These are phyloP conservation scores for Dolichallabes microphthalmus DNA, from an alignment of 2,113 vertebrate genomes.

Conservation along the genomic window DNA sequence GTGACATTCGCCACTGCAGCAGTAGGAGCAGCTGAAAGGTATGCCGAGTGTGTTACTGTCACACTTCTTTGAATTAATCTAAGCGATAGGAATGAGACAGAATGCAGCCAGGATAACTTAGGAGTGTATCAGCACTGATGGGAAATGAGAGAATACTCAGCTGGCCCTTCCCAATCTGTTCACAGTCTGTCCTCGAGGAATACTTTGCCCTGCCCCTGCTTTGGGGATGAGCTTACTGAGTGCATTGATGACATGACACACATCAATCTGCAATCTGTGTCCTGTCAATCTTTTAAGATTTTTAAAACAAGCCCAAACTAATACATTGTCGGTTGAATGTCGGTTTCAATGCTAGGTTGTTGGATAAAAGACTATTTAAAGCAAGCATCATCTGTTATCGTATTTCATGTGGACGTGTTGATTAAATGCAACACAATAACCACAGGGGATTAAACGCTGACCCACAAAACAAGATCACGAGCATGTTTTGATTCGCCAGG, in stretches of 20 bases:
- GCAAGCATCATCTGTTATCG: neutral
- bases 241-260: conserved; percentile 30
- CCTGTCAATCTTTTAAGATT: neutral
- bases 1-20: conserved; percentile 18
- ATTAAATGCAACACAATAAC: conserved; percentile 19
- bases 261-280: neutral
- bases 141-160: conserved; percentile 57
- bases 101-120: conserved; percentile 17
- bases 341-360: neutral
- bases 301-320: neutral
- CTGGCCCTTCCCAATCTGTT: conserved; percentile 70
- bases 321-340: neutral
- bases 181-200: conserved; percentile 59
- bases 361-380: neutral
- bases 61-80: conserved; percentile 38
- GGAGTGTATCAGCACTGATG: conserved; percentile 12
- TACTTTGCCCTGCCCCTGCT: conserved; percentile 56
- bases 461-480: conserved; percentile 18
- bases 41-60: conserved; percentile 38
- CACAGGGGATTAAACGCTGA: neutral
- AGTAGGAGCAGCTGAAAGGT: conserved; percentile 28
- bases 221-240: conserved; percentile 46
- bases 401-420: conserved; percentile 2
- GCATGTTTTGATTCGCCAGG: neutral
- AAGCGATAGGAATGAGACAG: conserved; percentile 32